Base-by-base conservation (phyloP, 1,140 invertebrate genomes). In the Pseudoatta argentina region DNA sequence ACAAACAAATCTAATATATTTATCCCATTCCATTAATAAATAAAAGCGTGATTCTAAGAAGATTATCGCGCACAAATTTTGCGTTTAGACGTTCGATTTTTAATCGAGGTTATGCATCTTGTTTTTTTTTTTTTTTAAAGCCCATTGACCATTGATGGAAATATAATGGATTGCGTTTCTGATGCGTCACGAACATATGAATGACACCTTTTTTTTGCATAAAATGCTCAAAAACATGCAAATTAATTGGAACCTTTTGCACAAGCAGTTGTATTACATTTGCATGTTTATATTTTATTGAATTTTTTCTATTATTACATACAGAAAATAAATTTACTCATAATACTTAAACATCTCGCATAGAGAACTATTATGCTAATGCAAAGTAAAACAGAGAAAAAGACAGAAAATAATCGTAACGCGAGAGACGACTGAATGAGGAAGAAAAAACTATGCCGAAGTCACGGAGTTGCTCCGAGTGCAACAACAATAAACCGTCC, bases 401-500 rank as follows among this genome's bases (percentile, higher is more conserved):
- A 44, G 16, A 21, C 48, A 24, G 77, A 67, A 39, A 67, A 79
- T 55, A 55, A 83, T 83, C 39, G 30, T 57, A 72, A 85, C 30
- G 48, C 14, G 39, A 48, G 21, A 64, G 21, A 77, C 12, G 27
- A 4, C 24, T 44, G 18, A 24, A 48, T 14, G 24, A 64, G 55
- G 34, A 30, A 53, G 53, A 44, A 55, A 71, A 67, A 53, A 73
- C 69, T 27, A 57, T 76, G 53, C 51, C 69, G 55, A 61, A 77
- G 63, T 86, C 73, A 21, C 69, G n/a, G 66, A 16, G 83, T 77
- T 86, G 86, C 86, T 77, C 86, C 72, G 86, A 78, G 72, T 83
- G 72, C 78, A 64, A 93, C 91, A 64, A 93, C 91, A 91, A 94
- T 93, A 92, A 94, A 92, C 91, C 91, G 92, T 92, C 89, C 90